Evolutionary conservation across 2,797 vertebrate genomes (phyloP).

Genomic region (Erethizon dorsatum): DNA sequence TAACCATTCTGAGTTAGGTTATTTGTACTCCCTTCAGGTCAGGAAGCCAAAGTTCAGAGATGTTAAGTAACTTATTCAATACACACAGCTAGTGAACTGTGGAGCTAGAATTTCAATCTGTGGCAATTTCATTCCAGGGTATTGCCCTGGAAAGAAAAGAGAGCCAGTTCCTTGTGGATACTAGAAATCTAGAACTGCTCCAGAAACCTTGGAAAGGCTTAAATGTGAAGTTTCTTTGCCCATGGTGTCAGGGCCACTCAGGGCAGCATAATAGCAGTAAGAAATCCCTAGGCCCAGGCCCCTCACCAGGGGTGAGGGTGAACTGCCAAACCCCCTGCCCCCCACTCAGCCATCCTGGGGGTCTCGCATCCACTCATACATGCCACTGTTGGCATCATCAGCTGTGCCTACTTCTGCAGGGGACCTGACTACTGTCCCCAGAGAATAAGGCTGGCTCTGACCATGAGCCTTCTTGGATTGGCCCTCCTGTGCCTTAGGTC

Average conservation of each 20-base stretch:
- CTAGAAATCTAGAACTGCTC: background rate
- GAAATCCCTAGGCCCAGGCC: background rate
- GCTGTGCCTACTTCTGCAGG: background rate
- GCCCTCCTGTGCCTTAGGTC: background rate
- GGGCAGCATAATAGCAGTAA: background rate
- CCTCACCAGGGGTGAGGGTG: background rate
- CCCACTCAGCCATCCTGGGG: background rate
- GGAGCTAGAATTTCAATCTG: background rate
- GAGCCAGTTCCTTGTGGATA: background rate
- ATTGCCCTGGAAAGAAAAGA: background rate
- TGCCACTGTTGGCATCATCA: background rate
- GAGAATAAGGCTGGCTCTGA: background rate
- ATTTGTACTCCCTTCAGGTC: background rate
- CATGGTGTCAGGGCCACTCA: background rate
- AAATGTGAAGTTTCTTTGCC: background rate
- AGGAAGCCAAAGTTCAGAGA: background rate
- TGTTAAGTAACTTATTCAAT: background rate
- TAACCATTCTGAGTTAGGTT: background rate
- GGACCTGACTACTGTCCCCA: background rate
- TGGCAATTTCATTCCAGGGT: background rate
- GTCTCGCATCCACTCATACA: background rate
- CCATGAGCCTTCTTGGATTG: rapidly evolving
- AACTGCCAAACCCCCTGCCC: background rate
- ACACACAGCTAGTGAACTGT: background rate
- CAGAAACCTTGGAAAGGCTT: background rate